Evolutionary conservation across 2,113 vertebrate genomes (phyloP).

Genomic region (Notechis scutatus): DNA sequence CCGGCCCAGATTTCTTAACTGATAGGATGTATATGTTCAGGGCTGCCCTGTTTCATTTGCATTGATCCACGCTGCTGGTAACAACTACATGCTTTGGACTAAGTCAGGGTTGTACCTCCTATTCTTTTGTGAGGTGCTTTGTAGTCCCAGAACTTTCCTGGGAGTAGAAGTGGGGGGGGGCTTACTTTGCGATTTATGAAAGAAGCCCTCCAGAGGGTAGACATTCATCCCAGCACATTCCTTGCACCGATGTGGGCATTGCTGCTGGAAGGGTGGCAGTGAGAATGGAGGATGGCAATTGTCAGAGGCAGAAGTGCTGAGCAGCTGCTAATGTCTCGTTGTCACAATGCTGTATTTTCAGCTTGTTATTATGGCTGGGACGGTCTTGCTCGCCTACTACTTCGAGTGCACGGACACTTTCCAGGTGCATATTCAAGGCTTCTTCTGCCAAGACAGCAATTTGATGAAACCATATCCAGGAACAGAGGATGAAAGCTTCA

Average conservation of each 20-base stretch:
- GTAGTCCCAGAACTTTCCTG: constrained; percentile 34
- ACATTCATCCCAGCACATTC: constrained; percentile 6
- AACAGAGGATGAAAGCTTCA: constrained; percentile 88
- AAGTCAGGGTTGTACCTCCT: constrained; percentile 25
- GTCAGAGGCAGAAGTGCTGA: constrained; percentile 43
- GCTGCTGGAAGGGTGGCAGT: constrained; percentile 33
- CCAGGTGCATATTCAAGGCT: constrained; percentile 94
- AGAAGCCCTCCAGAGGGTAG: constrained; percentile 59
- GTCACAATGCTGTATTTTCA: constrained; percentile 86
- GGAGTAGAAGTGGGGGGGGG: not conserved
- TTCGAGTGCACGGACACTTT: constrained; percentile 97
- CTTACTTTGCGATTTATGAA: constrained; percentile 71
- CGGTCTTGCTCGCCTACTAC: constrained; percentile 95
- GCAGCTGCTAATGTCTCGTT: constrained; percentile 65
- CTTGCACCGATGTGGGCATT: constrained; percentile 31
- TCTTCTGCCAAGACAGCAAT: constrained; percentile 97
- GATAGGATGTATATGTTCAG: not conserved
- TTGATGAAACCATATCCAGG: constrained; percentile 97
- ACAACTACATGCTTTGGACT: constrained; percentile 35
- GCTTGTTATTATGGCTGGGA: constrained; percentile 98
- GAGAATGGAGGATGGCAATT: constrained; percentile 52
- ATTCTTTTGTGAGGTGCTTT: not conserved
- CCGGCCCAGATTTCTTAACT: not conserved
- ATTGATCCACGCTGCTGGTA: constrained; percentile 29
- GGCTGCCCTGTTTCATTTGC: not conserved